Percentiles rank a stretch among this genome's conserved stretches.
These are phyloP conservation scores for Ctenosaura bakeri DNA, from an alignment of 2,797 vertebrate species.

Conservation along the genomic window DNA sequence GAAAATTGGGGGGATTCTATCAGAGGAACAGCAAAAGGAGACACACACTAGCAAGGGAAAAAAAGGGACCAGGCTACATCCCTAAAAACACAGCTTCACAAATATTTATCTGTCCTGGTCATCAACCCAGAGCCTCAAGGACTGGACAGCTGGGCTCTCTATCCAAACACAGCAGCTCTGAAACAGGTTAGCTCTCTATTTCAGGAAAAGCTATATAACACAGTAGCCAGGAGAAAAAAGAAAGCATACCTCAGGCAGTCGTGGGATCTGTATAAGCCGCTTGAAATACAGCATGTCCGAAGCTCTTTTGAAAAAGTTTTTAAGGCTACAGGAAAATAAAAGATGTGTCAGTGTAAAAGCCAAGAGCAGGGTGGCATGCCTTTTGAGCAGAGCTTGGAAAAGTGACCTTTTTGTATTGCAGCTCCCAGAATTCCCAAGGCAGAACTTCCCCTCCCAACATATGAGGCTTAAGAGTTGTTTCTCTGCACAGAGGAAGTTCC, in stretches of 20 bases:
- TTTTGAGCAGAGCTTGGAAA: background rate
- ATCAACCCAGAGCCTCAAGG: background rate
- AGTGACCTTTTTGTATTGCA: background rate
- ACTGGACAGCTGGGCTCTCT: background rate
- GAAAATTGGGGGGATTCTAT: slow-evolving; percentile 94
- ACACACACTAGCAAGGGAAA: background rate
- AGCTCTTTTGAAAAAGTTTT: slow-evolving; percentile 93
- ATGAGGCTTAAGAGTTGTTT: too few species aligned
- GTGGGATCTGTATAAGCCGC: slow-evolving; percentile 97
- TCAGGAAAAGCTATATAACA: background rate
- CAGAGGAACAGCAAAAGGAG: background rate
- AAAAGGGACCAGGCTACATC: background rate
- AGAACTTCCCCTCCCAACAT: background rate
- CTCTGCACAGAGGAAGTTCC: background rate
- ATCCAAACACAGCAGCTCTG: background rate
- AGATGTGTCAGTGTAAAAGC: fast-evolving
- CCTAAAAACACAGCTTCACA: background rate
- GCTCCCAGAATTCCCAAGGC: background rate
- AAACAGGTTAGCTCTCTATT: background rate
- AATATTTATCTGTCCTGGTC: background rate
- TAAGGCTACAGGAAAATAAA: slow-evolving; percentile 82
- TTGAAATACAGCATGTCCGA: slow-evolving; percentile 98
- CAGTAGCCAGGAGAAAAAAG: fast-evolving
- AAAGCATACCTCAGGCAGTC: slow-evolving; percentile 89
- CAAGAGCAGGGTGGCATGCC: background rate